Evolutionary conservation across 2,888 invertebrate genomes (phyloP).

Genomic region (Leptopilina myrica): DNA sequence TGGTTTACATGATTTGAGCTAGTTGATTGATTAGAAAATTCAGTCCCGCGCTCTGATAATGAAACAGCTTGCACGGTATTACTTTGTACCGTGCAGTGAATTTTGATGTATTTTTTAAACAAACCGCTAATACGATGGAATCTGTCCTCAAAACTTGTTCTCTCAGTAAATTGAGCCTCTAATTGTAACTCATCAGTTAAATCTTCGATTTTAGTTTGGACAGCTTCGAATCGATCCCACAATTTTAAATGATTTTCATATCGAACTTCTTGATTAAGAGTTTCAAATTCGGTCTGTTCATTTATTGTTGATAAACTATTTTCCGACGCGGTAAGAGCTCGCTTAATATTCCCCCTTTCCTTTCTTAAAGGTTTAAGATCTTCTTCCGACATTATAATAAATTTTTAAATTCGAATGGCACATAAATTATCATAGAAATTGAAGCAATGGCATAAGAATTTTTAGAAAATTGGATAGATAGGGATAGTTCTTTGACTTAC

Average conservation of each 20-base stretch:
- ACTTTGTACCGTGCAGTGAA: neutral
- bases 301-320: neutral
- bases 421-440: neutral
- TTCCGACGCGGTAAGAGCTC: neutral
- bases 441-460: neutral
- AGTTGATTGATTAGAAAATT: neutral
- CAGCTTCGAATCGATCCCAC: neutral
- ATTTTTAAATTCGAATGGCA: neutral
- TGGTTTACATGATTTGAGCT: neutral
- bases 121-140: neutral
- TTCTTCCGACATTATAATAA: neutral
- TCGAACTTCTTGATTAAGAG: neutral
- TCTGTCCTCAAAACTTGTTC: neutral
- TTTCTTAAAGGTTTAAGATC: neutral
- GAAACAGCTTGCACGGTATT: neutral
- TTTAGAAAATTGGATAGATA: neutral
- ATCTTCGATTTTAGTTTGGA: neutral
- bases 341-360: neutral
- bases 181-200: neutral
- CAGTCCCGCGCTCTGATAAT: neutral
- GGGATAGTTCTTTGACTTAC: conserved; percentile 4
- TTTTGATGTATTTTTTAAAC: neutral
- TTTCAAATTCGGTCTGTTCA: neutral
- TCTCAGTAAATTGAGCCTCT: neutral
- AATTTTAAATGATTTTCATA: conserved; percentile 7